phyloP scores from a whole-genome alignment of 2,888 invertebrate species.

The Tetrapedia diversipes region DNA sequence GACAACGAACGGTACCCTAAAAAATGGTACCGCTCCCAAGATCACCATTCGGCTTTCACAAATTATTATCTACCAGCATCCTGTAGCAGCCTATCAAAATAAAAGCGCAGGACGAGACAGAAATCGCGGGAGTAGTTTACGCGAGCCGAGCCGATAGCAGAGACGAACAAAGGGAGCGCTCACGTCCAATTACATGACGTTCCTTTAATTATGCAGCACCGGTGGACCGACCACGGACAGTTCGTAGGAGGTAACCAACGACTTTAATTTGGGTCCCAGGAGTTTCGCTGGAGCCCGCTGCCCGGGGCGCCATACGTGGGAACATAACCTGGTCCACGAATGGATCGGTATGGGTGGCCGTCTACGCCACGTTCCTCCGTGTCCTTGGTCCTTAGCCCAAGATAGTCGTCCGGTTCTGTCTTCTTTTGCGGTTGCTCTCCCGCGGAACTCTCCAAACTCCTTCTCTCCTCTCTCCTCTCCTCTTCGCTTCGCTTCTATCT shows the following conservation, averaged over 20 bases:
- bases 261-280: slow-evolving; percentile 80
- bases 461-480: background rate
- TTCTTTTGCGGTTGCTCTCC: slow-evolving; percentile 59
- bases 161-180: slow-evolving; percentile 59
- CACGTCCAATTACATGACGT: slow-evolving; percentile 79
- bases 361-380: slow-evolving; percentile 73
- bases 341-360: slow-evolving; percentile 78
- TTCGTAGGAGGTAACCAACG: slow-evolving; percentile 75
- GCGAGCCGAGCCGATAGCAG: slow-evolving; percentile 42
- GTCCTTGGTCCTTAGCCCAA: slow-evolving; percentile 77
- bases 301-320: slow-evolving; percentile 80
- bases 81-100: no score
- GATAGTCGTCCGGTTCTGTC: slow-evolving; percentile 68
- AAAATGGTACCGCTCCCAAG: no score
- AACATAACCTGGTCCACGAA: slow-evolving; percentile 71
- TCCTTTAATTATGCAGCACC: slow-evolving; percentile 80
- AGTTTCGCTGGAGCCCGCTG: slow-evolving; percentile 77
- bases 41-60: no score
- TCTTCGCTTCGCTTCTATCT: slow-evolving; percentile 5
- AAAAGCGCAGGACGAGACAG: background rate
- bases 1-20: no score
- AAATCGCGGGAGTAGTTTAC: slow-evolving; percentile 8
- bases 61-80: no score
- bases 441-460: slow-evolving; percentile 52
- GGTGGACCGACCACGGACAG: slow-evolving; percentile 73